Conservation (phyloP, 37 sponge, comb jelly and placozoan species). For the Chondrilla cf. caribensis region DNA sequence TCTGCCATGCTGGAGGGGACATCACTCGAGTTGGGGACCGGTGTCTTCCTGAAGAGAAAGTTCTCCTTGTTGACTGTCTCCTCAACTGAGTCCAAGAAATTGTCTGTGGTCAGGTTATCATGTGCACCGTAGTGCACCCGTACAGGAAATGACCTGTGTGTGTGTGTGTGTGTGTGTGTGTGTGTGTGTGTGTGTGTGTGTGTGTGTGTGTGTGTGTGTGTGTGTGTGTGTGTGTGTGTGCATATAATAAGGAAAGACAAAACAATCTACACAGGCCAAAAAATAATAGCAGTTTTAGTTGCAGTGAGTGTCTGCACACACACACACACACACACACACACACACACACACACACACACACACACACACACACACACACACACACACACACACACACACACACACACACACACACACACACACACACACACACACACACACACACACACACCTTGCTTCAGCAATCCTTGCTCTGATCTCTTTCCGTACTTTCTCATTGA, state of each 20-base stretch:
- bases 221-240: background rate
- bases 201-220: background rate
- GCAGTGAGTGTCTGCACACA: no score
- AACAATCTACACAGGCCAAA: background rate
- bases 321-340: no score
- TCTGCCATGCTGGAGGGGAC: no score
- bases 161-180: background rate
- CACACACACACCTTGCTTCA: background rate
- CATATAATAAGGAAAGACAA: background rate
- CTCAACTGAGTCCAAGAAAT: no score
- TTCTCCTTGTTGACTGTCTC: no score
- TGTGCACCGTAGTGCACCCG: background rate
- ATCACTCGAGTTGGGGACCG: no score
- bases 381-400: conserved; percentile 32
- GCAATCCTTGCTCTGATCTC: background rate
- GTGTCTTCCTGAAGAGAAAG: no score
- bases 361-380: conserved; percentile 1
- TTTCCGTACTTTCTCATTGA: conserved; percentile 35
- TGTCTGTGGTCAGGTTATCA: background rate
- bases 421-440: conserved; percentile 8
- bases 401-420: conserved; percentile 45
- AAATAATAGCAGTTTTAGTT: no score
- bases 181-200: conserved; percentile 1
- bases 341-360: no score
- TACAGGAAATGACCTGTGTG: background rate